Percentiles rank a stretch among this genome's conserved stretches.
These are phyloP conservation scores for Drosophila truncata DNA, from an alignment of 1,140 invertebrate species.

Conservation along the genomic window DNA sequence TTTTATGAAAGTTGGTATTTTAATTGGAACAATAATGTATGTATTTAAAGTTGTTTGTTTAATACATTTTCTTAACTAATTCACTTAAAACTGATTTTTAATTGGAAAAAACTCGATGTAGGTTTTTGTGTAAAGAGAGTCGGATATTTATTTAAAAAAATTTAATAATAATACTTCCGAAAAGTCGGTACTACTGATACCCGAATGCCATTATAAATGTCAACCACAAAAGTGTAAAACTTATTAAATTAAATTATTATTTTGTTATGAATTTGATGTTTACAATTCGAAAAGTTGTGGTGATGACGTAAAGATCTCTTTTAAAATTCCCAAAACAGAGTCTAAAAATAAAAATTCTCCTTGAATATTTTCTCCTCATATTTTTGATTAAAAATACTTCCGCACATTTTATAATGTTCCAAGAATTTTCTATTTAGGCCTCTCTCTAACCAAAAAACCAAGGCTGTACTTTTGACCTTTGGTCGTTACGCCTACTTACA, in stretches of 20 bases:
- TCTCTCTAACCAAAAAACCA: background rate
- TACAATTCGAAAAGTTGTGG: background rate
- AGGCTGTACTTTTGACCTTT: slow-evolving; percentile 45
- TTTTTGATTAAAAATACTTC: background rate
- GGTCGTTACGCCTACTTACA: slow-evolving; percentile 50
- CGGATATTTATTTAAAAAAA: background rate
- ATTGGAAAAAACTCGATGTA: background rate
- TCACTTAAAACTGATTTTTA: background rate
- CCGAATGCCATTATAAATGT: background rate
- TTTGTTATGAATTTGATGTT: no score
- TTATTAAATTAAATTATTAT: no score
- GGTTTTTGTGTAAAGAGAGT: background rate
- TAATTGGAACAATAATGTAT: background rate
- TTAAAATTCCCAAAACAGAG: background rate
- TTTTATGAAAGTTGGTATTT: background rate
- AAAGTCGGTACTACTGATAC: background rate
- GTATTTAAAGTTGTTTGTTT: no score
- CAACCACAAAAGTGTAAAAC: no score
- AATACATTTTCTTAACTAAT: no score
- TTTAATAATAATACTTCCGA: background rate
- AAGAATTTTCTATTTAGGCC: background rate
- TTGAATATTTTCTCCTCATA: background rate
- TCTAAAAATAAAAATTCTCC: background rate
- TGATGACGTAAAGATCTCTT: background rate
- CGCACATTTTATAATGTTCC: background rate